A percentile compares a stretch with the other conserved stretches of the same genome.
phyloP scores from a whole-genome alignment of 2,888 invertebrate genomes.

The Anorthoa munda region DNA sequence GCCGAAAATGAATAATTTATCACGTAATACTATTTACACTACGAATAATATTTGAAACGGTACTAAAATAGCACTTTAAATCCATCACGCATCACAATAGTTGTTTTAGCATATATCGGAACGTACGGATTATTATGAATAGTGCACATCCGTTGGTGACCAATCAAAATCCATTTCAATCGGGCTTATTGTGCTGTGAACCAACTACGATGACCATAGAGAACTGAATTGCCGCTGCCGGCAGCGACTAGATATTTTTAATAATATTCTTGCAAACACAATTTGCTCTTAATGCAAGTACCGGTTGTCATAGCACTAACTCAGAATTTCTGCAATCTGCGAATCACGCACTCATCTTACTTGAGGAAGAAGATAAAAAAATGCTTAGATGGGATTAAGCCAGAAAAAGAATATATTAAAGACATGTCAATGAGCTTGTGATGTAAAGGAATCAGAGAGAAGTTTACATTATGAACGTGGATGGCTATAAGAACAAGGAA shows the following conservation, averaged over 20 bases:
- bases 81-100: conserved; percentile 19
- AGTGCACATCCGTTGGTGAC: conserved; percentile 55
- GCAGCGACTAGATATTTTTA: background rate
- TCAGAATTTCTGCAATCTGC: too few species aligned
- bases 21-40: background rate
- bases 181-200: conserved; percentile 51
- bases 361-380: too few species aligned
- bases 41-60: background rate
- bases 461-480: too few species aligned
- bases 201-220: conserved; percentile 13
- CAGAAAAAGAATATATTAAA: too few species aligned
- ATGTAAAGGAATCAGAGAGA: too few species aligned
- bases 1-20: background rate
- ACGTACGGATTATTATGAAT: conserved; percentile 46
- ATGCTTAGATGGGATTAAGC: too few species aligned
- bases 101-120: conserved; percentile 19
- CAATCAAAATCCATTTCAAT: conserved; percentile 59
- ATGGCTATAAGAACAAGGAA: too few species aligned
- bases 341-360: too few species aligned
- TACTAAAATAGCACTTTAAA: conserved; percentile 11
- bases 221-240: background rate
- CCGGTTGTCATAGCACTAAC: too few species aligned
- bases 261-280: too few species aligned
- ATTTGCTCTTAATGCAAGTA: too few species aligned
- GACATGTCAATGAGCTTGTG: too few species aligned